Base-by-base conservation (phyloP, 2,797 vertebrate species). In the Leuciscus waleckii region DNA sequence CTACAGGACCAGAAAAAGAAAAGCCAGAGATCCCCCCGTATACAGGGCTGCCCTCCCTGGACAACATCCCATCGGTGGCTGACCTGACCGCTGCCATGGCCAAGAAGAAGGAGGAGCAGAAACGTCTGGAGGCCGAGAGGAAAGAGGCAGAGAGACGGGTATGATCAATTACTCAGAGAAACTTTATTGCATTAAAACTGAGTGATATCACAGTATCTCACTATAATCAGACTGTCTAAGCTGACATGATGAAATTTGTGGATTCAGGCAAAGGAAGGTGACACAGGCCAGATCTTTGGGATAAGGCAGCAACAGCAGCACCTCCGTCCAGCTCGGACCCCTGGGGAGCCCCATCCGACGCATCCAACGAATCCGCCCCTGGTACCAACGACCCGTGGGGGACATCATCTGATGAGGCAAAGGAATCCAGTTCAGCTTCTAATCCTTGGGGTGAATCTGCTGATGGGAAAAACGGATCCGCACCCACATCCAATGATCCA, bases 121-220 rank as follows among this genome's bases (percentile, higher is more conserved):
- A 95, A 6, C 94, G 91, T 90, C 92, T 96, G 85, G 96, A 96
- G 90, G 92, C 93, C 43, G 95, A 97, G 90, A 97, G 96, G 93
- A 97, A 96, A 85, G 96, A 97, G 74, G 86, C 88, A 11, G 96
- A 93, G 74, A 92, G 95, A 83, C 90, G 94, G 92, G 95, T 95
- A 88, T 10, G 21, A 35, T n/a, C 51, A 49, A 32, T n/a, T 32
- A 29, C 51, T 81, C 49, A 1, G 11, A 41, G 26, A 61, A 23
- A 37, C 26, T 41, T 32, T 10, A 13, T 61, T 54, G 0, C 2
- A 71, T n/a, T 63, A 21, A 11, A 29, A 29, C 26, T 41, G 5
- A 58, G 35, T 58, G 37, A 61, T 13, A 56, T 61, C 56, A 61
- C 43, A 56, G 43, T 8, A 17, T 77, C 4, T 16, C 19, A 61